Evolutionary conservation across 1,140 invertebrate species (phyloP), one percentile per base, ranked within the genome.

Genomic region (Scaptomyza graminum): DNA sequence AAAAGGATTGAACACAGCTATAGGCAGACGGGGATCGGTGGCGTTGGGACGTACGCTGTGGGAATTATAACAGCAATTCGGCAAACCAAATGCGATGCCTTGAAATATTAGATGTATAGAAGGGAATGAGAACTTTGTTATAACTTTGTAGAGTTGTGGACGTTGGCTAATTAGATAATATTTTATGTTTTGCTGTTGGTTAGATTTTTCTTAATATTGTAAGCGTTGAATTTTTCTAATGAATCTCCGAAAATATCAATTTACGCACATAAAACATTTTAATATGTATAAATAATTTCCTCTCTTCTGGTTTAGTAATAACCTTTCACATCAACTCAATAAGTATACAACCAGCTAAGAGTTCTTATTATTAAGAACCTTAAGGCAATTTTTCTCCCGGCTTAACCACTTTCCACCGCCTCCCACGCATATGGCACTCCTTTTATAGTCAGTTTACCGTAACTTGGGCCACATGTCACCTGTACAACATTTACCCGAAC

Each of bases 401-500:
- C 34, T 18, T 25, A 67, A 51, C 9, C 15, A 34, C 0, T 13
- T 22, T 22, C 49, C 5, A 9, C 4, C 12, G 18, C 56, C 15
- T 25, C 3, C 12, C 49, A 37, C 16, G 15, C 31, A 34, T 8
- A 61, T 22, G 46, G 28, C 43, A n/a, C 31, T 1, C 28, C 15
- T 6, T 47, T 62, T 51, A 16, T 16, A 34, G n/a, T 13, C 18
- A 51, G 13, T 18, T 54, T 59, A 47, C 54, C 60, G 37, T 57
- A 74, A 81, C 62, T 70, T 87, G 65, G 74, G 43, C 81, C 68
- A 66, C 59, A 64, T 71, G 79, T 76, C 74, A 80, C 81, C 82
- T 84, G 64, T 64, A 37, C 60, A 66, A 46, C 49, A 63, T 52
- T 65, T 66, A 46, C 18, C 37, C 44, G 39, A n/a, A 43, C 51